phyloP scores from a whole-genome alignment of 1,140 invertebrate species.

The Ostrea denselamellosa region DNA sequence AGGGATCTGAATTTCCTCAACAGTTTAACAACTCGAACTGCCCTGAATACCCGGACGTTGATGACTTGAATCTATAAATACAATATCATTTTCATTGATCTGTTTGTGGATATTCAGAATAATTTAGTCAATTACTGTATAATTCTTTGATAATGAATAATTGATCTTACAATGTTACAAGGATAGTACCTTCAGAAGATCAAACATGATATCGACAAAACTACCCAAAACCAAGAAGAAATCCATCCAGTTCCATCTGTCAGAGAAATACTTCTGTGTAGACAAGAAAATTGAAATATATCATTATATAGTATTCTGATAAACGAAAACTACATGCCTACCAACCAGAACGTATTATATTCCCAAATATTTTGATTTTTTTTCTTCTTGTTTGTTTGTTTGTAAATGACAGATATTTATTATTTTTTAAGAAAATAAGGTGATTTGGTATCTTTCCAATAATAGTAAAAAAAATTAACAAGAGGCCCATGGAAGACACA shows the following conservation, averaged over 20 bases:
- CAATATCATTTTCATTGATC: background rate
- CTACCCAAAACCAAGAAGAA: background rate
- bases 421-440: no score
- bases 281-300: background rate
- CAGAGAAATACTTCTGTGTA: background rate
- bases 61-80: background rate
- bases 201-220: background rate
- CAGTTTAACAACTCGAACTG: background rate
- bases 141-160: no score
- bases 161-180: no score
- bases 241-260: background rate
- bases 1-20: background rate
- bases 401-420: no score
- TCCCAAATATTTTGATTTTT: no score
- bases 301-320: background rate
- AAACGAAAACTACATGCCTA: no score
- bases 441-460: no score
- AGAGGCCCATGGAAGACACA: no score
- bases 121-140: no score
- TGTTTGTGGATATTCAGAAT: background rate
- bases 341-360: no score
- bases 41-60: background rate
- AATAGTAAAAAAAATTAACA: no score
- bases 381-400: no score
- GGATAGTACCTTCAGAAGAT: background rate